Conservation (phyloP, 2,113 vertebrate species). For the Papio anubis region DNA sequence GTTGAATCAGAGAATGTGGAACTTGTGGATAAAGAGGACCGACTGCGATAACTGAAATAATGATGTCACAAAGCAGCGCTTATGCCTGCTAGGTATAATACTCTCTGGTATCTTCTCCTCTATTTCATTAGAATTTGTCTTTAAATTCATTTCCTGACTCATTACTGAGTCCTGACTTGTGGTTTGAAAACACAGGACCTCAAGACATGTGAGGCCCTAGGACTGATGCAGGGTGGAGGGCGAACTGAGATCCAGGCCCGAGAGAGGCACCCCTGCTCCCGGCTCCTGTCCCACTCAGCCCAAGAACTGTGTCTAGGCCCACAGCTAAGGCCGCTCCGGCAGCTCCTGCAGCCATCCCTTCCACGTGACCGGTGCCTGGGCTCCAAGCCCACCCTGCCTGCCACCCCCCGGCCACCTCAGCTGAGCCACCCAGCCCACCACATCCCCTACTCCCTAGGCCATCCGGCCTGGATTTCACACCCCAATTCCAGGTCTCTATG, state of each 20-base stretch:
- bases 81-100: not conserved
- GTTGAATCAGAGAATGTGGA: not conserved
- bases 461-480: not conserved
- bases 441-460: not conserved
- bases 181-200: not conserved
- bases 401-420: not conserved
- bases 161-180: not conserved
- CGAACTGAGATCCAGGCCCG: too few species aligned
- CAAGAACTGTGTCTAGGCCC: too few species aligned
- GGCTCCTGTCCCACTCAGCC: too few species aligned
- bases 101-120: not conserved
- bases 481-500: not conserved
- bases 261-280: too few species aligned
- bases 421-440: not conserved
- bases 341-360: not conserved
- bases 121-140: not conserved
- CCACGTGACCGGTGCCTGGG: not conserved
- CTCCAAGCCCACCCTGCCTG: not conserved
- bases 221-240: too few species aligned
- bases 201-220: not conserved
- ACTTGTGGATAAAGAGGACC: not conserved
- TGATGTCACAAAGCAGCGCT: not conserved
- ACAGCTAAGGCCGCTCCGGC: not conserved
- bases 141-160: not conserved
- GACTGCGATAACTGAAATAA: not conserved